Conservation (phyloP, 2,113 vertebrate species). For the Gymnorhina tibicen region DNA sequence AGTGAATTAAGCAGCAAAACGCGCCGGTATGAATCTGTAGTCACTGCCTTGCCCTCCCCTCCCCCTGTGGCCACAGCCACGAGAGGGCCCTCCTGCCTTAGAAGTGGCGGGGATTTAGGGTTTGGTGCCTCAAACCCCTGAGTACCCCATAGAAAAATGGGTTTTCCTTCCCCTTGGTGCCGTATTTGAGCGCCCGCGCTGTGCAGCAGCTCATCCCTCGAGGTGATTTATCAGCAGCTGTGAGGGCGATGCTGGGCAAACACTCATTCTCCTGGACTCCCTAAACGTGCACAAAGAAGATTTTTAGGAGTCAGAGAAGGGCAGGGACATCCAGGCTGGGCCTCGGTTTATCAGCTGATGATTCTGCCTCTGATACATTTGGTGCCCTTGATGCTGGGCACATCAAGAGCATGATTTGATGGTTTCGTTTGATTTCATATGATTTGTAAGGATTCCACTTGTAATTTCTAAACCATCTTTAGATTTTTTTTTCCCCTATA, state of each 20-base stretch:
- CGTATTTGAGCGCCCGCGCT: rapidly evolving
- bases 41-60: rapidly evolving
- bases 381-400: not conserved
- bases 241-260: not conserved
- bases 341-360: not conserved
- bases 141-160: rapidly evolving
- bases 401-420: not conserved
- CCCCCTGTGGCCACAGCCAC: not conserved
- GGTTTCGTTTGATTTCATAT: not conserved
- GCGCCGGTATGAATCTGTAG: rapidly evolving
- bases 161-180: not conserved
- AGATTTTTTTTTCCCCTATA: not conserved
- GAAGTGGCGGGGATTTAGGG: rapidly evolving
- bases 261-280: not conserved
- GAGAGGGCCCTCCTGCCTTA: not conserved
- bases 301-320: not conserved
- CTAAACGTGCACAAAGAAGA: rapidly evolving
- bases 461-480: not conserved
- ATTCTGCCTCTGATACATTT: not conserved
- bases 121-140: not conserved
- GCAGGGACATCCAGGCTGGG: not conserved
- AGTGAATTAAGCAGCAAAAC: rapidly evolving
- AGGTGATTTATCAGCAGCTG: rapidly evolving
- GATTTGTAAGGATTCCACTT: not conserved
- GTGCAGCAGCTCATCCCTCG: not conserved